Base-by-base conservation (phyloP, 2,113 vertebrate genomes). In the Neolamprologus toae region DNA sequence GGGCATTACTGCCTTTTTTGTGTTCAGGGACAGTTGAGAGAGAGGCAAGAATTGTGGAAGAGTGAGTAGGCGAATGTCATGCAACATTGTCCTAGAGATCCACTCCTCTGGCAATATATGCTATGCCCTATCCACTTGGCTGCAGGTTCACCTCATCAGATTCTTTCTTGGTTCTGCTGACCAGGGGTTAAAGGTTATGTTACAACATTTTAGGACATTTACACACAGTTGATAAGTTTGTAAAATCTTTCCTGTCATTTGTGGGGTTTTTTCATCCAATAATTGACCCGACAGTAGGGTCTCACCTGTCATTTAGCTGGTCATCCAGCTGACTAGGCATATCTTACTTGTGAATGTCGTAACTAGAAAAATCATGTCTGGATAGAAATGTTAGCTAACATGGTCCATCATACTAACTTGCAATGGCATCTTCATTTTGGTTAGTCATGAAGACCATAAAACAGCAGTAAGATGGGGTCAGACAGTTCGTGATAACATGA, bases 261-360 rank as follows among this genome's bases (percentile, higher is more conserved):
- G 31, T 63, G 57, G 55, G 0, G 0, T 1, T n/a, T 66, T 37
- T 37, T n/a, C 61, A 66, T 66, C 4, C 33, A 66, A 37, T 37
- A 21, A 66, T 21, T 66, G 33, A 37, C 4, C 33, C 3, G 16
- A 73, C 21, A 26, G 40, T 9, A 42, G 35, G 35, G 66, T 71
- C 66, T 73, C 40, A 26, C 40, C 68, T 73, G 68, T 26, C 21
- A 26, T 42, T 45, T 26, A 45, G 40, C 37, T 45, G 66, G 13
- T 45, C 12, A 45, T 73, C 21, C 21, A 73, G 68, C 68, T 26
- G 68, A 45, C 40, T 73, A 45, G 21, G 21, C 68, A 26, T 45
- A 10, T 45, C 8, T 73, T 73, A 45, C 21, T 73, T 73, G 21
- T 14, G 8, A 73, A 73, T 73, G 21, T 16, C 5, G 5, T 26